A percentile compares a stretch with the other conserved stretches of the same genome.
These are phyloP conservation scores for Baryphthengus martii DNA, from an alignment of 2,113 vertebrate species.

Conservation along the genomic window DNA sequence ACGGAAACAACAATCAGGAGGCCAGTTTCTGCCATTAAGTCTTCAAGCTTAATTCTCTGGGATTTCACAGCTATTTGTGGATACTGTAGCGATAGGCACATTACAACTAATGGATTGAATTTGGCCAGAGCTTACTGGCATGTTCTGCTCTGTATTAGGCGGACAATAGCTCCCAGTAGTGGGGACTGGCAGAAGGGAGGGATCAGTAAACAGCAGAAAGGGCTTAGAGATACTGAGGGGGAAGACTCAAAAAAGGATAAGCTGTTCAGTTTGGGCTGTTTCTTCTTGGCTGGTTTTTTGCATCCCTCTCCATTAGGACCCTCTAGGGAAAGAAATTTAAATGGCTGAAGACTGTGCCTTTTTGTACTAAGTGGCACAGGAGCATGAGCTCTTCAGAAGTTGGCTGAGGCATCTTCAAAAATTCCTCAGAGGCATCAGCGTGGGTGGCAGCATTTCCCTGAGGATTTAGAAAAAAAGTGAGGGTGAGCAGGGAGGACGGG, in stretches of 20 bases:
- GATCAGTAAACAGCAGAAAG: background rate
- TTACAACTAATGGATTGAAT: background rate
- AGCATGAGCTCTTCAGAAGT: background rate
- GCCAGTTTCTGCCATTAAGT: background rate
- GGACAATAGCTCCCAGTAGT: background rate
- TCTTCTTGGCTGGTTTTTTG: background rate
- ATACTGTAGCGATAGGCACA: background rate
- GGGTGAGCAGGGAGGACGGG: background rate
- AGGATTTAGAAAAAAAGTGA: background rate
- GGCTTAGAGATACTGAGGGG: background rate
- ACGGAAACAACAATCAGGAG: background rate
- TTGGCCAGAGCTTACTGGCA: background rate
- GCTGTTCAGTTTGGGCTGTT: background rate
- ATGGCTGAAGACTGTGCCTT: background rate
- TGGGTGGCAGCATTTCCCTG: background rate
- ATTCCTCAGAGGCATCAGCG: background rate
- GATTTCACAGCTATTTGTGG: slow-evolving; percentile 9
- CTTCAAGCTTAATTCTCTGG: background rate
- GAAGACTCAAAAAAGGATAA: background rate
- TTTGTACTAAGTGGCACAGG: background rate
- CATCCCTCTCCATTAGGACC: background rate
- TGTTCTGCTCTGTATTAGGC: slow-evolving; percentile 21
- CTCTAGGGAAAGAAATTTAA: background rate
- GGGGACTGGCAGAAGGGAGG: background rate
- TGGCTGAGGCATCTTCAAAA: background rate